Base-by-base conservation (phyloP, 2,888 invertebrate species). In the Lithophane socia region DNA sequence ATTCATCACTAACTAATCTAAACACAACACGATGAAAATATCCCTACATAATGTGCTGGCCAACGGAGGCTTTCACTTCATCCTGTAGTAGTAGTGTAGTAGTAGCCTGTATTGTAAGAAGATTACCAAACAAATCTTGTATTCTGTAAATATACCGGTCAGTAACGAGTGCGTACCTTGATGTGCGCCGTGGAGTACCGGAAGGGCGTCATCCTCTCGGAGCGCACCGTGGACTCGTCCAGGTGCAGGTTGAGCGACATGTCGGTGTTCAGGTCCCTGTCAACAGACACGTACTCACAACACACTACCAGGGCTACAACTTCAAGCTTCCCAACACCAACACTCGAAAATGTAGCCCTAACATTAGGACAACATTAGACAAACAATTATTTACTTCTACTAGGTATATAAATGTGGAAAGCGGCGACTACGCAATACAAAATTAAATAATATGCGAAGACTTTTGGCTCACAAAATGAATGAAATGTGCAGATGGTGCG, bases 121-220 rank as follows among this genome's bases (percentile, higher is more conserved):
- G 21, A 5, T 8, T 24, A n/a, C 29, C 21, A 37, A 9, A 37
- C 64, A 37, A n/a, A 18, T 42, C 7, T 54, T 13, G 1, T 47
- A 3, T 16, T 24, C 10, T 7, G 8, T 10, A 8, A n/a, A 44
- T 0, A 3, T 18, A 18, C 9, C 24, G 12, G 47, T 47, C 8
- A 58, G 21, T 2, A 49, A 5, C n/a, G 21, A 12, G 12, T 7
- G 4, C n/a, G 12, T 87, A 97, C 97, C 95, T 97, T 97, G 74
- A 98, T 95, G 92, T 99, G 99, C n/a, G 99, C 98, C 54, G 98
- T 98, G 69, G 98, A 97, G 96, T 98, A 99, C 93, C 98, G 98
- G 83, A 97, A 98, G 37, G 99, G 99, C 9, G 99, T 99, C 94
- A 98, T 97, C 76, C 99, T 97, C 90, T 98, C 98, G 21, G 97